A percentile compares a stretch with the other conserved stretches of the same genome.
Evolutionary conservation across 2,797 vertebrate genomes (phyloP).

Genomic region (Chiroxiphia lanceolata): DNA sequence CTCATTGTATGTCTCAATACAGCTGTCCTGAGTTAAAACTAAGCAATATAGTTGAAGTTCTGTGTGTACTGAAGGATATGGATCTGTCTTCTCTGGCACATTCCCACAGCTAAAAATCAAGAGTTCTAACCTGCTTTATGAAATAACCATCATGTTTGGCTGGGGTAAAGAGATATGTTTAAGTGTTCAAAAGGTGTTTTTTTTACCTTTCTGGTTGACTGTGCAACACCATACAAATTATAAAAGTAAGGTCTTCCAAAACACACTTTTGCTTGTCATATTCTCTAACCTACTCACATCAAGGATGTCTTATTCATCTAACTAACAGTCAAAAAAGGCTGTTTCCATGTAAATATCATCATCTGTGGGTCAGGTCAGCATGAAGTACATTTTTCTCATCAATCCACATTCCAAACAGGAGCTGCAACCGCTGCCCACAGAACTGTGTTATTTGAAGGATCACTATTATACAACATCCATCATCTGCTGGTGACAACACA

Average conservation of each 20-base stretch:
- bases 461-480: background rate
- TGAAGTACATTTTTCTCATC: background rate
- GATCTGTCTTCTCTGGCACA: background rate
- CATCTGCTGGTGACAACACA: background rate
- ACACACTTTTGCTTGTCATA: background rate
- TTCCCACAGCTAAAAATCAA: background rate
- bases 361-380: background rate
- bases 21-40: background rate
- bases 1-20: background rate
- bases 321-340: background rate
- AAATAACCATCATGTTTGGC: background rate
- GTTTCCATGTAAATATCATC: background rate
- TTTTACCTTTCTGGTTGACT: background rate
- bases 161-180: background rate
- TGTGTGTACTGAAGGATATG: background rate
- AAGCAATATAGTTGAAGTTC: background rate
- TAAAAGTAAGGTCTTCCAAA: background rate
- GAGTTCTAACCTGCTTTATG: background rate
- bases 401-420: background rate
- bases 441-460: background rate
- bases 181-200: background rate
- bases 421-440: background rate
- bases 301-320: background rate
- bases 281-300: background rate
- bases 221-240: background rate